Evolutionary conservation across 2,113 vertebrate genomes (phyloP).

Genomic region (Rhea americana): DNA sequence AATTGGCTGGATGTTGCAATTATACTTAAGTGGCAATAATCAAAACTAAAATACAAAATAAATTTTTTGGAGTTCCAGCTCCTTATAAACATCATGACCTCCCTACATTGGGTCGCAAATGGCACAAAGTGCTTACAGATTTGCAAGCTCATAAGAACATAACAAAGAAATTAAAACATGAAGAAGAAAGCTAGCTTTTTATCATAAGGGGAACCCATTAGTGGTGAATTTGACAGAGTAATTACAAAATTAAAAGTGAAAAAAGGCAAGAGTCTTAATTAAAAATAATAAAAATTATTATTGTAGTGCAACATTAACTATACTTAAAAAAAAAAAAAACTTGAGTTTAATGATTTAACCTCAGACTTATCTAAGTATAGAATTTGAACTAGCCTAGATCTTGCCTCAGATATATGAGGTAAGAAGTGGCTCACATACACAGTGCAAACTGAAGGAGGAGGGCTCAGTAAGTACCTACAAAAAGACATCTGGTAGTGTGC

Average conservation of each 20-base stretch:
- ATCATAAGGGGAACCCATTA: background rate
- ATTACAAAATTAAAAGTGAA: background rate
- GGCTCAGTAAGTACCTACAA: background rate
- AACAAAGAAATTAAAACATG: conserved; percentile 36
- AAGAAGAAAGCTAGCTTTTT: background rate
- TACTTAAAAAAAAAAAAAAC: background rate
- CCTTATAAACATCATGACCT: conserved; percentile 53
- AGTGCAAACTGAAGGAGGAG: background rate
- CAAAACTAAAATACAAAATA: conserved; percentile 54
- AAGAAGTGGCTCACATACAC: background rate
- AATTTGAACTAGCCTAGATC: background rate
- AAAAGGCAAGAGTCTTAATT: background rate
- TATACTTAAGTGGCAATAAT: conserved; percentile 14
- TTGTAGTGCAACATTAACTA: background rate
- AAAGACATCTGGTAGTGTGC: rapidly evolving
- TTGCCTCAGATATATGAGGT: background rate
- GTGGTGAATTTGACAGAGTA: background rate
- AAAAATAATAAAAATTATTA: background rate
- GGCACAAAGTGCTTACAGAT: conserved; percentile 59
- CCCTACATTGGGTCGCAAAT: background rate
- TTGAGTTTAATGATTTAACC: background rate
- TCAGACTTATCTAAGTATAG: rapidly evolving
- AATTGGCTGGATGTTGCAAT: conserved; percentile 29
- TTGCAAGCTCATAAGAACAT: conserved; percentile 59
- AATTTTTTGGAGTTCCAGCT: conserved; percentile 13